phyloP scores from a whole-genome alignment of 2,797 vertebrate genomes.

The Natrix natrix region DNA sequence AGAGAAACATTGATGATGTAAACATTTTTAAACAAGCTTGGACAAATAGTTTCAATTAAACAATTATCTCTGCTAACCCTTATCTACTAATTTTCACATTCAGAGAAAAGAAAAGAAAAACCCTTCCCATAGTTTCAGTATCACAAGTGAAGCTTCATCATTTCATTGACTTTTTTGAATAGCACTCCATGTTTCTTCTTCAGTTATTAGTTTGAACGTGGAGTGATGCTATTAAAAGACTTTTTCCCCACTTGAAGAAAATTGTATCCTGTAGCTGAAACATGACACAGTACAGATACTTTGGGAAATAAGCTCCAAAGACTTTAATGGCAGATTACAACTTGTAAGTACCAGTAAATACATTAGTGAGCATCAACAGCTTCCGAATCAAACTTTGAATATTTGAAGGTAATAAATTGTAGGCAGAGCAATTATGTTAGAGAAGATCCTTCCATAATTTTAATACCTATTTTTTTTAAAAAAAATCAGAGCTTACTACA shows the following conservation, averaged over 20 bases:
- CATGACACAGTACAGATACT: conserved; percentile 62
- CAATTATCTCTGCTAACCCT: conserved; percentile 38
- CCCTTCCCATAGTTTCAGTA: conserved; percentile 50
- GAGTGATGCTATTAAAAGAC: conserved; percentile 66
- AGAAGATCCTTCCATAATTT: conserved; percentile 67
- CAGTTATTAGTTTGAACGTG: conserved; percentile 69
- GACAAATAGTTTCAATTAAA: conserved; percentile 46
- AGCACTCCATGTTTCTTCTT: conserved; percentile 41
- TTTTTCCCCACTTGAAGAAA: conserved; percentile 67
- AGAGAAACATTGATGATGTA: conserved; percentile 55
- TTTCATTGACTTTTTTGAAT: conserved; percentile 33
- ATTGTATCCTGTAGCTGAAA: conserved; percentile 71
- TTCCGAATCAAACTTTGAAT: conserved; percentile 58
- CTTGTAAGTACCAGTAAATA: conserved; percentile 62
- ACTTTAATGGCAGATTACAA: conserved; percentile 50
- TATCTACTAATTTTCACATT: conserved; percentile 55
- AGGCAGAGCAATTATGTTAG: conserved; percentile 49
- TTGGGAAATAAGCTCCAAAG: conserved; percentile 8
- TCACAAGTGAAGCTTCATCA: conserved; percentile 50
- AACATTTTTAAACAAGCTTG: conserved; percentile 51
- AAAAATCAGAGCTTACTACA: conserved; percentile 54
- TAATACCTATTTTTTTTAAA: conserved; percentile 74
- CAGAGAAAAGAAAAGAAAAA: conserved; percentile 8
- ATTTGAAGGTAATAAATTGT: conserved; percentile 71
- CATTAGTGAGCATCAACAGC: conserved; percentile 57